These are phyloP conservation scores for Larimichthys crocea DNA, from an alignment of 2,113 vertebrate genomes.

Conservation along the genomic window DNA sequence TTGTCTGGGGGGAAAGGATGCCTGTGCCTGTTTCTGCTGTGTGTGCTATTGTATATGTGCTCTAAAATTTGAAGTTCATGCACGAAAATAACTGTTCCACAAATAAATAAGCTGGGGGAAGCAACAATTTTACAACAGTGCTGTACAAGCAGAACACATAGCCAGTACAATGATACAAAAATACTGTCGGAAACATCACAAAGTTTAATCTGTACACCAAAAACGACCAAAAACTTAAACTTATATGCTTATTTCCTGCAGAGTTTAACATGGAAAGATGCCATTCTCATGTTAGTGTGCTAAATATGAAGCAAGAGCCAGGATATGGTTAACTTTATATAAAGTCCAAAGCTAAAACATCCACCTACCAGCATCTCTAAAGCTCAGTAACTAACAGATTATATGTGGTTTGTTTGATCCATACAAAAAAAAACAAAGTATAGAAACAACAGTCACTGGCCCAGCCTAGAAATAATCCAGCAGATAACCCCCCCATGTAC, in stretches of 20 bases:
- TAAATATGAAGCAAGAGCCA: background rate
- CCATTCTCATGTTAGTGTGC: background rate
- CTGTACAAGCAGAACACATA: background rate
- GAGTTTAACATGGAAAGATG: background rate
- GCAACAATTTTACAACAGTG: background rate
- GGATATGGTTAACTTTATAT: background rate
- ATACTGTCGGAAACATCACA: background rate
- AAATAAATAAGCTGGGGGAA: background rate
- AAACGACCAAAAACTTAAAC: background rate
- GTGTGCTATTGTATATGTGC: background rate
- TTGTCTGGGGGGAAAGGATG: conserved; percentile 41
- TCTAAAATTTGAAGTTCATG: background rate
- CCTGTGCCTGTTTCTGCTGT: conserved; percentile 11
- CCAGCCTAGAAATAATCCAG: background rate
- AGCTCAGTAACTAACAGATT: background rate
- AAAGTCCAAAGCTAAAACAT: background rate
- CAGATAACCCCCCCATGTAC: background rate
- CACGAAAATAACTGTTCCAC: background rate
- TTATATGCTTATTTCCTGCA: background rate
- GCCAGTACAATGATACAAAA: background rate
- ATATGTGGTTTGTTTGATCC: too few species aligned
- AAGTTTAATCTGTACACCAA: background rate
- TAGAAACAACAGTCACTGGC: background rate
- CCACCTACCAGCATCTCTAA: background rate
- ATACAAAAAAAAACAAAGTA: background rate